These are phyloP conservation scores for Cerastis leucographa DNA, from an alignment of 2,888 invertebrate genomes.

Conservation along the genomic window DNA sequence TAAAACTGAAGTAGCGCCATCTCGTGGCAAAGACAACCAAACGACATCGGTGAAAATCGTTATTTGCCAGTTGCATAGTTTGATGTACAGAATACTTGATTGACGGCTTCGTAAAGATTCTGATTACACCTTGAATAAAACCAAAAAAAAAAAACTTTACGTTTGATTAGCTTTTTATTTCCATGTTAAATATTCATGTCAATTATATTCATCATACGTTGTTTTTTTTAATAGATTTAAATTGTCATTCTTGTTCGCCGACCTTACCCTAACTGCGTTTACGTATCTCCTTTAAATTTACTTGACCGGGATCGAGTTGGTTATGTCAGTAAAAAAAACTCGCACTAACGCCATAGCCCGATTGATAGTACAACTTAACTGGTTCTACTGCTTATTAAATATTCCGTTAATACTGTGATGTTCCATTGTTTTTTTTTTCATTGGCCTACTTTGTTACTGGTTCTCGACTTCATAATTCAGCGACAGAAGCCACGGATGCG, in stretches of 20 bases:
- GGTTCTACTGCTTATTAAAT: not conserved
- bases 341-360: not conserved
- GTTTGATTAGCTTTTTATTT: not conserved
- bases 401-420: not conserved
- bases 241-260: not conserved
- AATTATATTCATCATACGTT: not conserved
- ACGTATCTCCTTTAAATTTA: not conserved
- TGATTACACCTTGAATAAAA: too few relatives aligned
- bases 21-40: not conserved
- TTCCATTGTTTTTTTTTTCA: not conserved
- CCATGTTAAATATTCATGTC: not conserved
- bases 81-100: too few relatives aligned
- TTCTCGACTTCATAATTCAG: not conserved
- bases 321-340: not conserved
- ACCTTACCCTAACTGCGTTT: not conserved
- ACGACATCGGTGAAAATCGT: not conserved
- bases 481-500: not conserved
- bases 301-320: not conserved
- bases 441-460: conserved; percentile 20
- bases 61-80: too few relatives aligned
- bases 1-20: not conserved
- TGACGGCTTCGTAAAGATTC: too few relatives aligned
- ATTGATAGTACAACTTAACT: not conserved
- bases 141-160: not conserved
- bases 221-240: not conserved